Percentiles rank a stretch among this genome's conserved stretches.
Conservation (phyloP, 2,113 vertebrate genomes). For the Acanthochromis polyacanthus region DNA sequence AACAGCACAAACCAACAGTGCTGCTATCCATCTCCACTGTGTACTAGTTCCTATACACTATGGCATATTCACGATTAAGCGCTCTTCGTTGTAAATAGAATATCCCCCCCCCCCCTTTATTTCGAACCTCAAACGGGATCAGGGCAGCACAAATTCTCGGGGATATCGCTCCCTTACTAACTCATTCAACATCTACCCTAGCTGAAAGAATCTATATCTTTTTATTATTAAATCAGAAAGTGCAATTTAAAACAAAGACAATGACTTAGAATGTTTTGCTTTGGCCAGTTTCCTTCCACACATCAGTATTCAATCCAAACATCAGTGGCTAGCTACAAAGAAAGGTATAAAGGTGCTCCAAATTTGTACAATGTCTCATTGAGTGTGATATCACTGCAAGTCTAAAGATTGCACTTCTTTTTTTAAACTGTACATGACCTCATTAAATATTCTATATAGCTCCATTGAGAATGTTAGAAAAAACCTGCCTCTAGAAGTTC, state of each 20-base stretch:
- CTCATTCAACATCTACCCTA: constrained; percentile 60
- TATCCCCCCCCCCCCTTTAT: constrained; percentile 53
- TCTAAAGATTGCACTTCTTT: constrained; percentile 66
- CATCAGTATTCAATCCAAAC: constrained; percentile 73
- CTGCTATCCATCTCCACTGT: constrained; percentile 78
- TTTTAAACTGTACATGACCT: constrained; percentile 71
- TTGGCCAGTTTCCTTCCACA: constrained; percentile 86
- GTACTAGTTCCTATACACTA: constrained; percentile 83
- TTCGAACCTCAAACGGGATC: constrained; percentile 63
- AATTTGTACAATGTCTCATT: constrained; percentile 72
- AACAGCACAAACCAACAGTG: constrained; percentile 84
- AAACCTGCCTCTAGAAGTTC: constrained; percentile 62
- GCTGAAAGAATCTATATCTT: constrained; percentile 59
- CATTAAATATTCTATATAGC: constrained; percentile 66
- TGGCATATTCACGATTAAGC: constrained; percentile 83
- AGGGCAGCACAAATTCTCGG: constrained; percentile 62
- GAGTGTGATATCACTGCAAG: constrained; percentile 62
- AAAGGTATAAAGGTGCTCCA: constrained; percentile 79
- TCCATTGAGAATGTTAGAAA: constrained; percentile 62
- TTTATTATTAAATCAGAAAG: constrained; percentile 80
- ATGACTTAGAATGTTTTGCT: constrained; percentile 82
- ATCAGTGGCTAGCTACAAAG: constrained; percentile 80
- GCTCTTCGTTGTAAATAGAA: constrained; percentile 75
- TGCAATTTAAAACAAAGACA: constrained; percentile 86
- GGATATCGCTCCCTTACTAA: constrained; percentile 66